phyloP scores from a whole-genome alignment of 2,113 vertebrate genomes.

The Rissa tridactyla region DNA sequence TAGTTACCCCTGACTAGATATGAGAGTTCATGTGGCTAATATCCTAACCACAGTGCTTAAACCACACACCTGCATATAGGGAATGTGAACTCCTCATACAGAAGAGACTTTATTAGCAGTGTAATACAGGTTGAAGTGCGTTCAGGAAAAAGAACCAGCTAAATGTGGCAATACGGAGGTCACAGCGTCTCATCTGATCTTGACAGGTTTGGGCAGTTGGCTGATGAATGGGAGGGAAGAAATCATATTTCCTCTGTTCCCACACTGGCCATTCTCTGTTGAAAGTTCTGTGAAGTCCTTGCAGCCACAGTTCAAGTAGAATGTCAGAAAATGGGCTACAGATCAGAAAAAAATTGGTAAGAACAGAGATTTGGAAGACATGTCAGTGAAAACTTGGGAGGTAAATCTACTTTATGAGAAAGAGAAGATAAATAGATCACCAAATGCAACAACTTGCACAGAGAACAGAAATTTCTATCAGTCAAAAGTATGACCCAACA shows the following conservation, averaged over 20 bases:
- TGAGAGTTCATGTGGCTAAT: not conserved
- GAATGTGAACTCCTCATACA: not conserved
- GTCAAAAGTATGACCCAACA: not conserved
- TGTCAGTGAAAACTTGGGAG: not conserved
- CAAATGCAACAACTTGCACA: not conserved
- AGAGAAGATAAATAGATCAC: not conserved
- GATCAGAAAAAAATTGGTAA: not conserved
- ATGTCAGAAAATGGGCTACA: not conserved
- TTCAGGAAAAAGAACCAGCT: not conserved
- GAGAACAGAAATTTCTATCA: not conserved
- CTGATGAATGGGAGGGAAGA: not conserved
- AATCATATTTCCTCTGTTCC: not conserved
- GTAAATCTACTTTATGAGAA: not conserved
- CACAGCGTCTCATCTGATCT: not conserved
- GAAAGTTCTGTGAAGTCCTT: not conserved
- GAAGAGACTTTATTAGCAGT: not conserved
- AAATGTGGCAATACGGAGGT: not conserved
- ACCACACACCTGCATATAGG: not conserved
- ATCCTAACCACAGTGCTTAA: not conserved
- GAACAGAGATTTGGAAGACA: not conserved
- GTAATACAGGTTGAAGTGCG: not conserved
- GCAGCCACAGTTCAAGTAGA: not conserved
- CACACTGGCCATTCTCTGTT: rapidly evolving
- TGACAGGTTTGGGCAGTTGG: not conserved
- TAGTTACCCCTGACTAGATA: not conserved